These are phyloP conservation scores for Ptychobarbus kaznakovi DNA, from an alignment of 2,797 vertebrate species.

Conservation along the genomic window DNA sequence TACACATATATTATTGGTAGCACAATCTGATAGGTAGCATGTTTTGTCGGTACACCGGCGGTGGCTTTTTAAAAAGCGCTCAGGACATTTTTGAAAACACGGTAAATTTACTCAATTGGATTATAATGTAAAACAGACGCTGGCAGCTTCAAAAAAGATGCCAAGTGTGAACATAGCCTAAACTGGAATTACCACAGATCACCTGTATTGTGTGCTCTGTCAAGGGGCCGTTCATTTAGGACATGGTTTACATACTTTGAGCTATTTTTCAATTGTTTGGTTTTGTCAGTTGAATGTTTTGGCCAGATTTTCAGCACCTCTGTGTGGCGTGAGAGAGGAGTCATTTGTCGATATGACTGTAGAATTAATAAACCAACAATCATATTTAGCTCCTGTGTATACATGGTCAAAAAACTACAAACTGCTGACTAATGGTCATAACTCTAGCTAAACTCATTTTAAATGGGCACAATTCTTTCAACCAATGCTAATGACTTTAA, in stretches of 20 bases:
- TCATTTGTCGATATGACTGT: neutral
- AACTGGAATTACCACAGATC: no score
- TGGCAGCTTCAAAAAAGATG: no score
- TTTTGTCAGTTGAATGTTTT: neutral
- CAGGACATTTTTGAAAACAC: no score
- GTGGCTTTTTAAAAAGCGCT: no score
- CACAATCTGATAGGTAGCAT: no score
- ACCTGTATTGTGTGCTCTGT: neutral
- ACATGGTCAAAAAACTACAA: neutral
- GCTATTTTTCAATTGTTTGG: neutral
- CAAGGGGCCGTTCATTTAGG: neutral
- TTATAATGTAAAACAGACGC: no score
- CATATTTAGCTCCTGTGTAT: neutral
- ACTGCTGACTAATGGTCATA: neutral
- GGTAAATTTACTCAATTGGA: no score
- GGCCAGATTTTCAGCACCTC: conserved; percentile 6
- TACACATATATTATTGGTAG: no score
- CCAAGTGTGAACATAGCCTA: no score
- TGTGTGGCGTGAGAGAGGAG: neutral
- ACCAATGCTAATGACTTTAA: neutral
- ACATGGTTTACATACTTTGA: neutral
- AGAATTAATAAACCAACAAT: neutral
- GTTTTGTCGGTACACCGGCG: no score
- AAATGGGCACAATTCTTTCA: neutral
- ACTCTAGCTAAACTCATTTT: neutral